These are phyloP conservation scores for Catharus ustulatus DNA, from an alignment of 2,797 vertebrate species.

Conservation along the genomic window DNA sequence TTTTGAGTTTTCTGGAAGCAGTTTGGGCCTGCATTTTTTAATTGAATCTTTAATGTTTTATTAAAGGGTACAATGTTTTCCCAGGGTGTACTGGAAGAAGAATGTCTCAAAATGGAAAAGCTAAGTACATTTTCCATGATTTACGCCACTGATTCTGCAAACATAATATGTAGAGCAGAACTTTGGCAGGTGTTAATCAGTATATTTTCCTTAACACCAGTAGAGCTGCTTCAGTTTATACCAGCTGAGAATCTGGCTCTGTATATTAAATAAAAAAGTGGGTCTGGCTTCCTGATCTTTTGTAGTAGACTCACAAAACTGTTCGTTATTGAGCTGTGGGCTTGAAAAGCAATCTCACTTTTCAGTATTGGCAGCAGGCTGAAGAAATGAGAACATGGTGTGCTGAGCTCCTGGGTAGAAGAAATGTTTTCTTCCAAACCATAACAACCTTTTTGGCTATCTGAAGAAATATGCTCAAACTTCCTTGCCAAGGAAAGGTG, in stretches of 20 bases:
- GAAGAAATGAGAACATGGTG: conserved; percentile 60
- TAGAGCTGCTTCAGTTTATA: conserved; percentile 30
- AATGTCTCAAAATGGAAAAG: conserved; percentile 47
- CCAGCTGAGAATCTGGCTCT: conserved; percentile 51
- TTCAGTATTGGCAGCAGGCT: conserved; percentile 42
- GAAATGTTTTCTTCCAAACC: conserved; percentile 62
- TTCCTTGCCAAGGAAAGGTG: conserved; percentile 50
- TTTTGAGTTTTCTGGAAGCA: neutral
- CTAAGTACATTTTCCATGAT: conserved; percentile 44
- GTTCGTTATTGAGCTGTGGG: conserved; percentile 13
- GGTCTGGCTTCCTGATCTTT: conserved; percentile 49
- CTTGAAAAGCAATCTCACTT: conserved; percentile 56
- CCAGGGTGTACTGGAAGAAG: neutral
- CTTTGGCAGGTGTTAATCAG: conserved; percentile 62
- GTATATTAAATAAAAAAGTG: conserved; percentile 23
- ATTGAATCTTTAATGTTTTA: conserved; percentile 33
- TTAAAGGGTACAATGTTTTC: conserved; percentile 11
- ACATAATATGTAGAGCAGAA: conserved; percentile 52
- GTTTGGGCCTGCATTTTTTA: neutral
- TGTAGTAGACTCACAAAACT: conserved; percentile 50
- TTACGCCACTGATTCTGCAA: conserved; percentile 49
- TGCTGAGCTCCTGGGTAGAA: conserved; percentile 59
- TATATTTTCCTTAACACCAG: conserved; percentile 51
- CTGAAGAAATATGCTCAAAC: conserved; percentile 49
- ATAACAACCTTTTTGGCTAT: conserved; percentile 60